These are phyloP conservation scores for Seira sanloemensis DNA, from an alignment of 2,888 invertebrate species.

Conservation along the genomic window DNA sequence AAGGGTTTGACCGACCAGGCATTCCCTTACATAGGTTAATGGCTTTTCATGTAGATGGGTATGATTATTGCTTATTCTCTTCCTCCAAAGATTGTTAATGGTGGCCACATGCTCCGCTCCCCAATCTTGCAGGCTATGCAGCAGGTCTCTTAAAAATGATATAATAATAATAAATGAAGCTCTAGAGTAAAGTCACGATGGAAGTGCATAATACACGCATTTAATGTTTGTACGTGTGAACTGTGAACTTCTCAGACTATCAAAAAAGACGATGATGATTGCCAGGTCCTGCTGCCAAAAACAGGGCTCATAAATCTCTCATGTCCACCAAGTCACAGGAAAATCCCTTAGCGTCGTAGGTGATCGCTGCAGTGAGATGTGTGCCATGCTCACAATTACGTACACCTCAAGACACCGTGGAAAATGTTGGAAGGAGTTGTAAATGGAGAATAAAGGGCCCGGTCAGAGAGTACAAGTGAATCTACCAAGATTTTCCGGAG, in stretches of 20 bases:
- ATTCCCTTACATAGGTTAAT: constrained; percentile 43
- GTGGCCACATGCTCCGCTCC: constrained; percentile 44
- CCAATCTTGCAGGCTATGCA: no score
- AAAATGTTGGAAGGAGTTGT: constrained; percentile 3
- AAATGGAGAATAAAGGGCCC: neutral
- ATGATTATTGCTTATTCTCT: constrained; percentile 39
- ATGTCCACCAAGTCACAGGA: constrained; percentile 31
- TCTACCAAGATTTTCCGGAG: neutral
- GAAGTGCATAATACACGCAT: constrained; percentile 28
- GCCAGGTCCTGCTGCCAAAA: constrained; percentile 32
- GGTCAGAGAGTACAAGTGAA: neutral
- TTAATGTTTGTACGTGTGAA: constrained; percentile 26
- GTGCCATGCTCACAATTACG: neutral
- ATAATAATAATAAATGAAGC: constrained; percentile 36
- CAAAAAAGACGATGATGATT: constrained; percentile 30
- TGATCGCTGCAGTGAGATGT: constrained; percentile 19
- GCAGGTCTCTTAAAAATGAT: no score
- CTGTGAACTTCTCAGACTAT: constrained; percentile 11
- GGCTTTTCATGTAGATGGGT: constrained; percentile 13
- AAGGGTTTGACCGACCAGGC: constrained; percentile 31
- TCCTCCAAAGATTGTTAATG: constrained; percentile 36
- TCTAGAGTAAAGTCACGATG: no score
- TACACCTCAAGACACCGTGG: neutral
- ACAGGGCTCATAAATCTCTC: constrained; percentile 66
- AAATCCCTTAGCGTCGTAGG: constrained; percentile 41